Base-by-base conservation (phyloP, 2,113 vertebrate species). In the Tachysurus fulvidraco region DNA sequence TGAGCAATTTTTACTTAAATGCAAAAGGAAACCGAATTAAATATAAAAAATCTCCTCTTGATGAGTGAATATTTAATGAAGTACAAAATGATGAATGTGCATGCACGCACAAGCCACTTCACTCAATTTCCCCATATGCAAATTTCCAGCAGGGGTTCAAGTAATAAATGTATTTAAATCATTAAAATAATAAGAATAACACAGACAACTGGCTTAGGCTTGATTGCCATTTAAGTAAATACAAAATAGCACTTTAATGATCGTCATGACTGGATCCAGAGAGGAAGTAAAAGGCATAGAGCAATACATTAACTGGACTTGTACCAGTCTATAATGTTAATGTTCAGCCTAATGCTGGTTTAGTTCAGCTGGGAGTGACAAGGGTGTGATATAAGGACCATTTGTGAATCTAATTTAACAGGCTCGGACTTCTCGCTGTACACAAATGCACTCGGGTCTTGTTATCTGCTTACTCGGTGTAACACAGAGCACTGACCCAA, bases 21-120 rank as follows among this genome's bases (percentile, higher is more conserved):
- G 90, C 91, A 92, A 89, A 83, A 85, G 67, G 71, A 91, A 88
- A 85, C 52, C 12, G 90, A 91, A 93, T 91, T 89, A 91, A 90
- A 88, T 92, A 91, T 86, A 83, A 62, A 81, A 62, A 74, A 50
- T 44, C 44, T 69, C 8, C 46, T 55, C 69, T 89, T 94, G 92
- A 94, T 93, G 94, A 94, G 90, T 69, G 89, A 91, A 93, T 92
- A 90, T 91, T 93, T 93, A 94, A 94, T 93, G 93, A 93, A 86
- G 88, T 88, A 88, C 88, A 90, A 89, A 92, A 93, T 92, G 91
- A 87, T 93, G 91, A 94, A 93, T 89, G 62, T 1, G 81, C 88
- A 71, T 85, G 86, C 91, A 79, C 65, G 12, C 67, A 73, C 73
- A 52, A 89, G 54, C 25, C 91, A 91, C 92, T 91, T 85, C 44